Base-by-base conservation (phyloP, 2,797 vertebrate species). In the Urophycis tenuis region DNA sequence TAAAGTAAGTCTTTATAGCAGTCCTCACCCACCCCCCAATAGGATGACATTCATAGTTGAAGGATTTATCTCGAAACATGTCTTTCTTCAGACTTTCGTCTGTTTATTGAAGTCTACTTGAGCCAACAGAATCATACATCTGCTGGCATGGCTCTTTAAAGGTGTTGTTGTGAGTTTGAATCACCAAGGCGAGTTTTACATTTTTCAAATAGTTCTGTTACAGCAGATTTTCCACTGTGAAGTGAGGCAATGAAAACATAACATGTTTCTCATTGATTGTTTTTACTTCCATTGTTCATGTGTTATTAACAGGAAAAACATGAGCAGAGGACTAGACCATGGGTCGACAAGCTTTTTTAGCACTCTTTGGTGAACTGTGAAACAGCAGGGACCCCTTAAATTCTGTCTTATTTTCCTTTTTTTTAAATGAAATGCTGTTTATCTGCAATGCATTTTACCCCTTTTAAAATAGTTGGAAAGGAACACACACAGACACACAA, bases 21-120 rank as follows among this genome's bases (percentile, higher is more conserved):
- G 32, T 49, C 67, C 29, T 77, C 73, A 82, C 75, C 78, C 75
- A 83, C 82, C 82, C 71, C 79, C 77, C 83, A 81, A 72, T 79
- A 79, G 70, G 69, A 75, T 85, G 64, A 69, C 75, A 83, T 88
- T 69, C 81, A 85, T 90, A 81, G 87, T 91, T 86, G 79, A 86
- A 81, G 49, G 25, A 14, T 72, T 78, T 77, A 80, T 80, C 30
- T 76, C 45, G 31, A 88, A 87, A 82, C 76, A 72, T 81, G 73
- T 29, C 45, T 75, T 74, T 78, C 76, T 22, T n/a, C n/a, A n/a
- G n/a, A n/a, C n/a, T n/a, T 60, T 53, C 36, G 22, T 81, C 45
- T 78, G 79, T 86, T 86, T 86, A 75, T 85, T 85, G 73, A 76
- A 79, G 35, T 78, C 49, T 64, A 67, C 29, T 77, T 74, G 74